Evolutionary conservation across 2,113 vertebrate genomes (phyloP).

Genomic region (Scytalopus superciliaris): DNA sequence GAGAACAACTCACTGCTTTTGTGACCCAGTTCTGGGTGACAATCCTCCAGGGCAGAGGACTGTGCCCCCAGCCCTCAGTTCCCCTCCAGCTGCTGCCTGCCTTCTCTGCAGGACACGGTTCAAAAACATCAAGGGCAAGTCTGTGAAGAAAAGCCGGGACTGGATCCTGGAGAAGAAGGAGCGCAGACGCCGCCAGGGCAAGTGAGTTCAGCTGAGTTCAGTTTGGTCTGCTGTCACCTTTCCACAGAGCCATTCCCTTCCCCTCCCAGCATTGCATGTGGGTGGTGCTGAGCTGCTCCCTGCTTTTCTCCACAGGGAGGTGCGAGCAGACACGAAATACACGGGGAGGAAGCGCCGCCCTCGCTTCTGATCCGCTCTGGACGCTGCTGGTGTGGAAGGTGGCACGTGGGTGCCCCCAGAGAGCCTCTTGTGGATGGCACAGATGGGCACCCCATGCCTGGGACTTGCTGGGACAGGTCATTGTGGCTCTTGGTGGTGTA

Average conservation of each 20-base stretch:
- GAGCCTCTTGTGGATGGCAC: neutral
- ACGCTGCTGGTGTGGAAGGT: neutral
- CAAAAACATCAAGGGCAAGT: conserved; percentile 78
- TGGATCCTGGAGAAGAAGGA: conserved; percentile 97
- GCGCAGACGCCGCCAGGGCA: conserved; percentile 88
- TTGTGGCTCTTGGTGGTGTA: neutral
- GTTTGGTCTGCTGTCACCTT: neutral
- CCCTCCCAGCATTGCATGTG: neutral
- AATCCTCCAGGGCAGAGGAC: neutral
- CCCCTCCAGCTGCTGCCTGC: neutral
- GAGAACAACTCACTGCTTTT: neutral
- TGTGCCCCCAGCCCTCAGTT: neutral
- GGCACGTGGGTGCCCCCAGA: neutral
- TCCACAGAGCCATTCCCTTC: neutral
- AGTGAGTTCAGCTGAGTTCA: conserved; percentile 70
- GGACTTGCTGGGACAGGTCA: neutral
- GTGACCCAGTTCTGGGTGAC: neutral
- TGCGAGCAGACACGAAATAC: conserved; percentile 90
- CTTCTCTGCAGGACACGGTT: conserved; percentile 74
- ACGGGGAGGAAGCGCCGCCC: conserved; percentile 88
- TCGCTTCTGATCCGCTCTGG: conserved; percentile 73
- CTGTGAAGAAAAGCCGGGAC: conserved; percentile 86
- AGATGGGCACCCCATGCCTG: neutral
- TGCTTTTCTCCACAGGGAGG: conserved; percentile 77
- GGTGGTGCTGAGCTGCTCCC: neutral